A percentile compares a stretch with the other conserved stretches of the same genome.
Conservation (phyloP, 1,140 invertebrate species). For the Pararge aegeria region DNA sequence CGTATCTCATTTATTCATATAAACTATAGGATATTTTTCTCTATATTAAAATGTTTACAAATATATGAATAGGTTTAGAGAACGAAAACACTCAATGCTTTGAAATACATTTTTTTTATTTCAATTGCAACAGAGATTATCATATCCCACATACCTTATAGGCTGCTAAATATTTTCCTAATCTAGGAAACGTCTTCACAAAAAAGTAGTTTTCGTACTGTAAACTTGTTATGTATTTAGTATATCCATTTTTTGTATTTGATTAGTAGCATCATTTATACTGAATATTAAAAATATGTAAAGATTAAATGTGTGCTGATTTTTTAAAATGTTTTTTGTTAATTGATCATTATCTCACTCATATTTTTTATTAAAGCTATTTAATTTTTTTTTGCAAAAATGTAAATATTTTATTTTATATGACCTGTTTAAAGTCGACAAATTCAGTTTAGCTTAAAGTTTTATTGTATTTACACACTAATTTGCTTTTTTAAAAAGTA, state of each 20-base stretch:
- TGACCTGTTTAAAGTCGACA: too few relatives aligned
- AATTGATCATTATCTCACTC: background rate
- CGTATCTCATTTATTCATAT: background rate
- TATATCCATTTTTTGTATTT: background rate
- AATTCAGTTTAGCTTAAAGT: too few relatives aligned
- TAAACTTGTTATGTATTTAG: background rate
- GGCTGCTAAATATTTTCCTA: too few relatives aligned
- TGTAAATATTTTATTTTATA: too few relatives aligned
- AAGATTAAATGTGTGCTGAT: background rate
- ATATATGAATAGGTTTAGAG: background rate
- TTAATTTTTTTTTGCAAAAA: too few relatives aligned
- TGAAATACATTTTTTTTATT: too few relatives aligned
- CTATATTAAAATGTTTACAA: background rate
- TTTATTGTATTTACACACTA: background rate
- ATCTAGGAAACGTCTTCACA: too few relatives aligned
- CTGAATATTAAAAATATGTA: background rate
- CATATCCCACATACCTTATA: too few relatives aligned
- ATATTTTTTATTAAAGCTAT: background rate
- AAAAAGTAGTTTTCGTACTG: background rate
- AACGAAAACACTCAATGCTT: background rate
- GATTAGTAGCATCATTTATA: too few relatives aligned
- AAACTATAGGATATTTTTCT: background rate
- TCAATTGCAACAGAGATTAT: too few relatives aligned
- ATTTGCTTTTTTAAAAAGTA: background rate
- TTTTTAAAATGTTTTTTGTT: background rate